A percentile compares a stretch with the other conserved stretches of the same genome.
These are phyloP conservation scores for Chouioia cunea DNA, from an alignment of 2,888 invertebrate genomes.

Conservation along the genomic window DNA sequence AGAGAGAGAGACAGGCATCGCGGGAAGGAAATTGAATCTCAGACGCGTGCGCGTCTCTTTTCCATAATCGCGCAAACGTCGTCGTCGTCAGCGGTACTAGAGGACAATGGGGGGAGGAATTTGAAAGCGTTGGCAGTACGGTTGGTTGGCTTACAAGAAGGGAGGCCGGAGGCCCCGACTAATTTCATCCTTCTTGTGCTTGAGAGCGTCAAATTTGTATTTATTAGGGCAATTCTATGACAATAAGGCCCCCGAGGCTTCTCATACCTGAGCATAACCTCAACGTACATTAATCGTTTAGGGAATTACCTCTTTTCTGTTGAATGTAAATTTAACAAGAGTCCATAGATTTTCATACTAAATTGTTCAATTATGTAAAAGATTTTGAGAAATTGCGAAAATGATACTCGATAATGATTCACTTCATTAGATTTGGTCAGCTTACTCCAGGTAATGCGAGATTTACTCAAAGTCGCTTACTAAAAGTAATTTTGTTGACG, in stretches of 20 bases:
- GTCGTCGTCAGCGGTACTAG: background rate
- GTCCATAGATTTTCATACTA: no score
- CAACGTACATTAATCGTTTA: constrained; percentile 24
- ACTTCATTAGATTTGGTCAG: no score
- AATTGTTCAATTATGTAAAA: no score
- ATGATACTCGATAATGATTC: no score
- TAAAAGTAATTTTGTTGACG: no score
- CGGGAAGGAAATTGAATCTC: constrained; percentile 10
- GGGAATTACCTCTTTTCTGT: background rate
- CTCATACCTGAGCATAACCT: constrained; percentile 46
- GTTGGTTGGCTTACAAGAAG: constrained; percentile 36
- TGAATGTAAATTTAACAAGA: constrained; percentile 20
- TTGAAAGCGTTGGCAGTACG: background rate
- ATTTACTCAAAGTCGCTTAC: no score
- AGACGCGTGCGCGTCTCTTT: background rate
- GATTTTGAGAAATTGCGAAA: no score
- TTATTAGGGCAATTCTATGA: constrained; percentile 55
- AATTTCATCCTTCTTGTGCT: constrained; percentile 51
- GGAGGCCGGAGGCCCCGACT: constrained; percentile 34
- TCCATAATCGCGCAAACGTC: constrained; percentile 1
- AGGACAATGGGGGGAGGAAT: constrained; percentile 3
- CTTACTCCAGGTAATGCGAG: no score
- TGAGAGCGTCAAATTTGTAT: constrained; percentile 55
- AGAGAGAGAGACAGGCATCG: background rate
- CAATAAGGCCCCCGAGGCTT: constrained; percentile 53